Conservation (phyloP, 1,140 invertebrate species). For the Cherax quadricarinatus region DNA sequence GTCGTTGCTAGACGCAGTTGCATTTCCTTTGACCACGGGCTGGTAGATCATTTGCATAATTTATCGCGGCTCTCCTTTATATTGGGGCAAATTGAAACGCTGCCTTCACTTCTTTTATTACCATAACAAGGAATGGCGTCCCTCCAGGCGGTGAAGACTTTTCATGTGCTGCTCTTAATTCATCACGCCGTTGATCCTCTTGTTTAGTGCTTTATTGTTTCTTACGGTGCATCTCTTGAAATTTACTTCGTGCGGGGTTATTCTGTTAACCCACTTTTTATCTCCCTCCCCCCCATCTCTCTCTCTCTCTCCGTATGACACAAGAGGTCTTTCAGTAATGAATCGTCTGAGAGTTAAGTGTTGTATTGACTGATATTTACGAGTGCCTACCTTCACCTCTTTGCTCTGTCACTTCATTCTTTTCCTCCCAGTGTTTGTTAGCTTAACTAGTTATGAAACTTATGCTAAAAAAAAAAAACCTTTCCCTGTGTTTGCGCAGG, state of each 20-base stretch:
- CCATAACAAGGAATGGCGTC: neutral
- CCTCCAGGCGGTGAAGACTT: neutral
- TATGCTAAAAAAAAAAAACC: no score
- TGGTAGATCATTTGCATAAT: conserved; percentile 37
- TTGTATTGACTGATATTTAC: no score
- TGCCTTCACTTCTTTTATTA: neutral
- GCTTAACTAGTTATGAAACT: no score
- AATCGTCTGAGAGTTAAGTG: no score
- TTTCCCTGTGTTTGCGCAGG: no score
- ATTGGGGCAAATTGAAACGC: conserved; percentile 40
- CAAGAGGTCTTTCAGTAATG: no score
- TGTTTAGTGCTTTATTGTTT: neutral
- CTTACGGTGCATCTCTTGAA: no score
- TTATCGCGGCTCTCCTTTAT: conserved; percentile 33
- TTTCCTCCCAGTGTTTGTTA: no score
- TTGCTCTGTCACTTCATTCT: no score
- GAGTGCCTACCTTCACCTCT: no score
- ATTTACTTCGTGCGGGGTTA: neutral
- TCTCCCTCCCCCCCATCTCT: no score
- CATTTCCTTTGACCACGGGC: neutral
- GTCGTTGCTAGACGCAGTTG: neutral
- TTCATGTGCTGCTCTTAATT: neutral
- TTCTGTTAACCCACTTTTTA: neutral
- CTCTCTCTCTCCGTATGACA: no score
- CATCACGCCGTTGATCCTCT: neutral